Base-by-base conservation (phyloP, 1,140 invertebrate species). In the Leptopilina boulardi region DNA sequence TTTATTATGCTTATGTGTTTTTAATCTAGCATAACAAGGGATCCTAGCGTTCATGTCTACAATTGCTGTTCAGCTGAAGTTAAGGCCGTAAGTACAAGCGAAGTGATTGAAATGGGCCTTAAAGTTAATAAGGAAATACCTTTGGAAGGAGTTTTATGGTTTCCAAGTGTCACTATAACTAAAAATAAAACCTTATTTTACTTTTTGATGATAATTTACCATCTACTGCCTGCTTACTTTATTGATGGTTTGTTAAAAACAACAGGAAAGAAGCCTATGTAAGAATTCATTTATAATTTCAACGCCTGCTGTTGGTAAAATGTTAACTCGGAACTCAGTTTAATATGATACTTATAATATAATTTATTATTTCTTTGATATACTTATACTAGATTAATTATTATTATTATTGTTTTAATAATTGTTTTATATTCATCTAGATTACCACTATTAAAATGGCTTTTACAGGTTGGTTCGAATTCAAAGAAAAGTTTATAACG, bases 401-500 rank as follows among this genome's bases (percentile, higher is more conserved):
- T n/a, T n/a, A n/a, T n/a, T n/a, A n/a, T n/a, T n/a, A n/a, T n/a
- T n/a, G n/a, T n/a, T n/a, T n/a, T n/a, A n/a, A n/a, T n/a, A n/a
- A n/a, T n/a, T n/a, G n/a, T n/a, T 26, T 42, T 13, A 66, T 26
- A 73, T 59, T 72, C 44, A 34, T 44, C 0, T 71, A 47, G 34
- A 18, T n/a, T 70, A 23, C 42, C 41, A 47, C 70, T 51, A 23
- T 47, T 73, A 15, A 73, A 15, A 5, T 8, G 73, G 2, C 41
- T 47, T 26, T n/a, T 26, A 71, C 84, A 98, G 97, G 85, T 91
- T 97, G 85, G 90, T 97, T 6, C 94, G 94, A 87, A 89, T 98
- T 23, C 96, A 98, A 85, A 92, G 95, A 10, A 94, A 95, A 79
- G 93, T 98, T 9, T 95, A 95, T 82, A 94, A 94, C 54, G 95